Percentiles rank a stretch among this genome's conserved stretches.
These are phyloP conservation scores for Dryadula phaetusa DNA, from an alignment of 2,888 invertebrate genomes.

Conservation along the genomic window DNA sequence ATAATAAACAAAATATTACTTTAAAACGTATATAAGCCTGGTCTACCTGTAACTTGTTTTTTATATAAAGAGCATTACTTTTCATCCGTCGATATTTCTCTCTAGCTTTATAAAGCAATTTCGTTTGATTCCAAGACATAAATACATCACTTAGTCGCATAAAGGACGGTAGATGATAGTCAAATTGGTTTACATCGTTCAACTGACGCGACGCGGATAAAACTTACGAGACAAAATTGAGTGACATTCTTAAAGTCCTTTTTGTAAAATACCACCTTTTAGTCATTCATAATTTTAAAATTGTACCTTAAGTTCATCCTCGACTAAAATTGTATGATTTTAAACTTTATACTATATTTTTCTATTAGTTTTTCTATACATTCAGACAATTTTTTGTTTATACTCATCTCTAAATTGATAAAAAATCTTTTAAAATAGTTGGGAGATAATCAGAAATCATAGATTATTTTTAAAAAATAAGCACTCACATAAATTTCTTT, in stretches of 20 bases:
- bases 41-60: not conserved
- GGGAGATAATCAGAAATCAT: not conserved
- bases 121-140: conserved; percentile 7
- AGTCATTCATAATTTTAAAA: not conserved
- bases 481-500: not conserved
- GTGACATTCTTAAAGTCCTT: not conserved
- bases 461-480: not conserved
- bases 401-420: too few species aligned
- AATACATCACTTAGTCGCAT: conserved; percentile 15
- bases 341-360: not conserved
- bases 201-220: not conserved
- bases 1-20: too few species aligned
- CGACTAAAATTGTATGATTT: not conserved
- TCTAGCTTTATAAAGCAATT: not conserved
- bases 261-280: not conserved
- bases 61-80: not conserved
- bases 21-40: too few species aligned
- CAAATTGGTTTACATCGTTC: conserved; percentile 13
- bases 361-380: not conserved
- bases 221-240: conserved; percentile 3
- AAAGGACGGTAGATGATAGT: conserved; percentile 4
- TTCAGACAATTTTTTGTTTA: too few species aligned
- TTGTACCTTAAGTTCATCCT: not conserved
- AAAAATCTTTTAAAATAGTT: not conserved
- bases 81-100: not conserved